Evolutionary conservation across 2,797 vertebrate genomes (phyloP), one percentile per base, ranked within the genome.

Genomic region (Rousettus madagascariensis): DNA sequence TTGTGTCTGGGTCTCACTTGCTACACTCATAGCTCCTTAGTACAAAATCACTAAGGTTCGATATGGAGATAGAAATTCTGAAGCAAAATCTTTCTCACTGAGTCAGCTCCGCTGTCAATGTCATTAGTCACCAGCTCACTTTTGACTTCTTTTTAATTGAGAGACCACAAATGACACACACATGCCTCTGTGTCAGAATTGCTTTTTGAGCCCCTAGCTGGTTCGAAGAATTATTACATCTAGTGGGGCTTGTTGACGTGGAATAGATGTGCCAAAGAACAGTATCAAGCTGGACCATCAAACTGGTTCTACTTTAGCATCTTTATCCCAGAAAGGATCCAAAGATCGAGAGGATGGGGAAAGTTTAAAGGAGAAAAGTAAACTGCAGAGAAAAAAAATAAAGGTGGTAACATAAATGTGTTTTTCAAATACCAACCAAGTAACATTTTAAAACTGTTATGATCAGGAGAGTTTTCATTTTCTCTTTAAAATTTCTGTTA

Each of bases 401-500:
- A 88, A 79, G 65, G 33, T 83, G 46, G 20, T 61, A 57, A 57
- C 26, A 12, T 68, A 71, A 79, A 36, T 79, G 28, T 82, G 36
- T 71, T 91, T 95, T 82, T 72, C 46, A 93, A 43, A 86, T 26
- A 65, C 66, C 53, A 95, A 5, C 55, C 22, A 82, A 55, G 43
- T 90, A 55, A 51, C 13, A 74, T 41, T 86, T 84, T 87, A n/a
- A 95, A 82, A 71, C 24, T 43, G 61, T 55, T 49, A 71, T 65
- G 33, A 36, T 63, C 10, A 41, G 13, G 12, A 22, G 38, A 41
- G 55, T 63, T 72, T 86, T 49, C 9, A 12, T 94, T 89, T 91
- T 84, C 90, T 75, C 66, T 94, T 93, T 94, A n/a, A 75, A 69
- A 66, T 94, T 82, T 77, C 61, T 90, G 1, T 38, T 19, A 86